Percentiles rank a stretch among this genome's conserved stretches.
phyloP scores from a whole-genome alignment of 2,113 vertebrate species.

The Carassius auratus region DNA sequence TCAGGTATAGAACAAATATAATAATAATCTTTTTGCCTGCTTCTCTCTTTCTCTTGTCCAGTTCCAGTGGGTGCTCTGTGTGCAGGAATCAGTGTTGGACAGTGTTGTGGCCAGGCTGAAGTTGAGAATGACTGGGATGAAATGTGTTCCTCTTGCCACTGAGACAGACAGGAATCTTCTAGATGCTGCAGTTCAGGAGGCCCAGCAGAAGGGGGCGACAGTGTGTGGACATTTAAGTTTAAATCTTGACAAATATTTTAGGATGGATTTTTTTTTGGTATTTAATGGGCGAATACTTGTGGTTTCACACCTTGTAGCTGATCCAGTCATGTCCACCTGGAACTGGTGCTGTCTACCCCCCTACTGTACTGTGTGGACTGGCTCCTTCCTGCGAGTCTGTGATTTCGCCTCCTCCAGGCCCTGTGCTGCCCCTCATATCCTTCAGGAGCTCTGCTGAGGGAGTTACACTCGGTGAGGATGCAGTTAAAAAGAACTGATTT shows the following conservation, averaged over 20 bases:
- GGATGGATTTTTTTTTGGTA: not conserved
- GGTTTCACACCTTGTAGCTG: slow-evolving; percentile 68
- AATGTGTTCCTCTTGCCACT: slow-evolving; percentile 69
- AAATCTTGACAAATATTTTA: not conserved
- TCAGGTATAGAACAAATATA: not conserved
- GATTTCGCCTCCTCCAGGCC: slow-evolving; percentile 71
- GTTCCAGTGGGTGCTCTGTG: slow-evolving; percentile 78
- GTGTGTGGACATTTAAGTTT: slow-evolving; percentile 65
- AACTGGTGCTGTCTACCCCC: slow-evolving; percentile 75
- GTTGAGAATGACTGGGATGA: slow-evolving; percentile 74
- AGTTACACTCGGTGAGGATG: slow-evolving; percentile 72
- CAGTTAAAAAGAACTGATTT: not conserved
- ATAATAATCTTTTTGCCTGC: not conserved
- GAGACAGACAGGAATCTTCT: slow-evolving; percentile 64
- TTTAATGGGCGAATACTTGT: not conserved
- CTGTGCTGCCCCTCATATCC: slow-evolving; percentile 76
- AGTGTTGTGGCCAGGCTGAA: slow-evolving; percentile 73
- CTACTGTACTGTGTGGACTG: slow-evolving; percentile 80
- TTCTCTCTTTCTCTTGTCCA: slow-evolving; percentile 44
- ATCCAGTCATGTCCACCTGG: slow-evolving; percentile 74
- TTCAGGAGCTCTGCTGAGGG: slow-evolving; percentile 85
- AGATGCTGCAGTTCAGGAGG: slow-evolving; percentile 74
- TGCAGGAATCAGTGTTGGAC: slow-evolving; percentile 82
- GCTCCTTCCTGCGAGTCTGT: slow-evolving; percentile 78
- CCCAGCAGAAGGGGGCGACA: slow-evolving; percentile 81